Conservation (phyloP, 1,140 invertebrate species). For the Drosophila aff. region DNA sequence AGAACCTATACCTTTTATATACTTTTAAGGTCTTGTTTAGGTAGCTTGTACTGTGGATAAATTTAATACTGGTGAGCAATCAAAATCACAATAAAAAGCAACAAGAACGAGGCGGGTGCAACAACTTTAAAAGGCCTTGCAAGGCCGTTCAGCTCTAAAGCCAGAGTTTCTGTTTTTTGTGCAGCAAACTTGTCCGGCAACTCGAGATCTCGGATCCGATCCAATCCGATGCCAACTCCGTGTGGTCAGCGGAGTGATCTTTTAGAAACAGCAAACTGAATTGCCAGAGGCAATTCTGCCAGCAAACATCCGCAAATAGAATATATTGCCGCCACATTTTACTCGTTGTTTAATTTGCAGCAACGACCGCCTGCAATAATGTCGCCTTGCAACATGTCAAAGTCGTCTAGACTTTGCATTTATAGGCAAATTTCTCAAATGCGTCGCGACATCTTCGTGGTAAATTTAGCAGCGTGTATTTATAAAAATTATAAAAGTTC, state of each 20-base stretch:
- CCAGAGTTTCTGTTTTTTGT: conserved; percentile 42
- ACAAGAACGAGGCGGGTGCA: conserved; percentile 61
- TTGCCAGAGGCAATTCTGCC: conserved; percentile 12
- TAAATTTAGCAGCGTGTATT: conserved; percentile 73
- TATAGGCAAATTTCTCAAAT: conserved; percentile 64
- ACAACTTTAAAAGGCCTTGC: conserved; percentile 83
- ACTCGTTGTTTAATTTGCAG: conserved; percentile 23
- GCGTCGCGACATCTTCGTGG: conserved; percentile 70
- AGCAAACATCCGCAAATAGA: conserved; percentile 56
- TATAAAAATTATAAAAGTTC: conserved; percentile 68
- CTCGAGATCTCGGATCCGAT: conserved; percentile 7
- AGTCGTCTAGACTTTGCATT: conserved; percentile 67
- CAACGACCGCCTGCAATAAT: conserved; percentile 37
- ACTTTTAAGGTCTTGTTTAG: background rate
- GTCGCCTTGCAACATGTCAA: conserved; percentile 61
- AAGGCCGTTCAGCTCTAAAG: conserved; percentile 70
- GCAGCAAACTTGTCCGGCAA: conserved; percentile 45
- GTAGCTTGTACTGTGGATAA: background rate
- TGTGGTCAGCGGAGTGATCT: conserved; percentile 42
- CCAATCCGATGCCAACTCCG: conserved; percentile 8
- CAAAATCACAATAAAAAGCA: conserved; percentile 44
- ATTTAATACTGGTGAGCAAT: conserved; percentile 52
- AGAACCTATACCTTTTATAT: too few relatives aligned
- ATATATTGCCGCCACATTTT: conserved; percentile 31
- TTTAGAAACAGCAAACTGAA: conserved; percentile 15